Conservation (phyloP, 2,113 vertebrate species). For the Ia io region DNA sequence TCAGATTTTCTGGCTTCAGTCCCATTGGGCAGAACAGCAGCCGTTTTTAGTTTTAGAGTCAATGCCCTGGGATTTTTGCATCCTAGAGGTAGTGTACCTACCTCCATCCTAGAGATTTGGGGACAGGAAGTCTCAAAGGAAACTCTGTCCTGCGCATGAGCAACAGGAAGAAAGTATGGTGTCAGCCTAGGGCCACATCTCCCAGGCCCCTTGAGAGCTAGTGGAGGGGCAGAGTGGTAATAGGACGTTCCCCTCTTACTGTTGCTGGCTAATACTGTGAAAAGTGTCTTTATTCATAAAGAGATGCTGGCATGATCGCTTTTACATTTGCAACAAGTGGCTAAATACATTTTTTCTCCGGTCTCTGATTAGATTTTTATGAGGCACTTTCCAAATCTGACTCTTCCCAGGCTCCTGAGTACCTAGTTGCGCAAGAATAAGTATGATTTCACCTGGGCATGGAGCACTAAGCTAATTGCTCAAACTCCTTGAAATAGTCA, state of each 20-base stretch:
- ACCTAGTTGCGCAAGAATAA: constrained; percentile 42
- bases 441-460: background rate
- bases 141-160: rapidly evolving
- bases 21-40: rapidly evolving
- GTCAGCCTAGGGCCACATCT: rapidly evolving
- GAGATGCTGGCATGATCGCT: background rate
- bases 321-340: background rate
- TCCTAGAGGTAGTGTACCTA: background rate
- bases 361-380: constrained; percentile 50
- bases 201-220: background rate
- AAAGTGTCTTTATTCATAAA: background rate
- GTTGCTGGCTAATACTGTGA: background rate
- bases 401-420: background rate
- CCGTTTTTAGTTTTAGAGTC: background rate
- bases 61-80: background rate
- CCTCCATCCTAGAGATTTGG: background rate
- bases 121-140: background rate
- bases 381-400: constrained; percentile 5
- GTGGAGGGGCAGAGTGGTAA: rapidly evolving
- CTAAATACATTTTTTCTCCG: background rate
- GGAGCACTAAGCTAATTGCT: background rate
- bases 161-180: background rate
- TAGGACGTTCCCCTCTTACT: background rate
- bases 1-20: background rate
- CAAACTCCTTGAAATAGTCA: constrained; percentile 12